Base-by-base conservation (phyloP, 2,113 vertebrate species). In the Todiramphus saurophagus region DNA sequence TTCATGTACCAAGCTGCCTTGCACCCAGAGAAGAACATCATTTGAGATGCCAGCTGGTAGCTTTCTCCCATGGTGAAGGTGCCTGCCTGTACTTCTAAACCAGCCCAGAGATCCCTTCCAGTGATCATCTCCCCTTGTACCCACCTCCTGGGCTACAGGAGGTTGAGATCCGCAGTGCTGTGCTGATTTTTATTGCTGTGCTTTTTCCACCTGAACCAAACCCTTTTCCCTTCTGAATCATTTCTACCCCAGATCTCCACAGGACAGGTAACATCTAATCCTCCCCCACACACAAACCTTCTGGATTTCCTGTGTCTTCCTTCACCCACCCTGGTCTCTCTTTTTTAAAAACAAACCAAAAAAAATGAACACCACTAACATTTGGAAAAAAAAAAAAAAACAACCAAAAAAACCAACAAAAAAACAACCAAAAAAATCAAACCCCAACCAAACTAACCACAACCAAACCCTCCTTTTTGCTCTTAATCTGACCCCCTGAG, bases 311-410 rank as follows among this genome's bases (percentile, higher is more conserved):
- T 16, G 44, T 55, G 2, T 51, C n/a, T 75, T 37, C 41, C 27
- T 77, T 28, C 9, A 0, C 43, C 27, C 35, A 3, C 24, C 41
- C 39, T 1, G 0, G 10, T 1, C 18, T n/a, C 16, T 39, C 27
- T 59, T 46, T 30, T 20, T 55, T 39, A 31, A 15, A 4, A 9
- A 64, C 15, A 55, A 73, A 27, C 18, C 2, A 2, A 74, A 13
- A 92, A 13, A 90, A 89, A n/a, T 39, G 30, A 90, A 44, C 63
- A 87, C 12, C 73, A 12, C 51, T 7, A 75, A 59, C 5, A 11
- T 27, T 16, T 31, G 5, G 8, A 6, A 12, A 10, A 55, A 62
- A 30, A 51, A n/a, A n/a, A n/a, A 46, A 46, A 20, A 48, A 31
- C 4, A 2, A 16, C 8, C 11, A 21, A 31, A 44, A 44, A 44